These are phyloP conservation scores for Neolamprologus kungweensis DNA, from an alignment of 2,113 vertebrate genomes.

Conservation along the genomic window DNA sequence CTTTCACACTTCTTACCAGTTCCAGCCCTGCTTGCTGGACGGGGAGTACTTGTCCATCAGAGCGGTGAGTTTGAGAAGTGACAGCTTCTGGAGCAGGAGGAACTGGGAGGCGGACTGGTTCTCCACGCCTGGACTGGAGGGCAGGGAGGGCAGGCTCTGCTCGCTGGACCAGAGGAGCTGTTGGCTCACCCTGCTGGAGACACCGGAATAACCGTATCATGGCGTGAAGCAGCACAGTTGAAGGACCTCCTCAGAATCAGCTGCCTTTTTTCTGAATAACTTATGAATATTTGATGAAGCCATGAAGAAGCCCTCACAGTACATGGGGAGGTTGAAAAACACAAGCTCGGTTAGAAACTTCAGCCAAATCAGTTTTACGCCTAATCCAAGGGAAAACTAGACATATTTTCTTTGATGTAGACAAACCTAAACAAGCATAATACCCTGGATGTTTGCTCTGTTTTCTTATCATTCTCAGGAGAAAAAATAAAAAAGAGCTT, in stretches of 20 bases:
- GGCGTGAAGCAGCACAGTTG: not conserved
- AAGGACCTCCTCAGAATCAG: not conserved
- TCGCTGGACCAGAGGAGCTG: slow-evolving; percentile 66
- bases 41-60: slow-evolving; percentile 86
- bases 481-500: not conserved
- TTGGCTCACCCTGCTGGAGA: slow-evolving; percentile 39
- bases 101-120: slow-evolving; percentile 71
- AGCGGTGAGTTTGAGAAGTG: slow-evolving; percentile 79
- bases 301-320: not conserved
- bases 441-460: not conserved
- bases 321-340: not conserved
- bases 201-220: not conserved
- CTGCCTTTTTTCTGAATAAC: not conserved
- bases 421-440: not conserved
- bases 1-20: slow-evolving; percentile 74
- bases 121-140: slow-evolving; percentile 49
- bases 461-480: not conserved
- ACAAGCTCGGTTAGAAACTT: not conserved
- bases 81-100: slow-evolving; percentile 76
- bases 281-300: not conserved
- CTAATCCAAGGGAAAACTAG: not conserved
- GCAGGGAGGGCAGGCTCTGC: slow-evolving; percentile 45
- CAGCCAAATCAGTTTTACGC: not conserved
- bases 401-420: not conserved
- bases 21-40: slow-evolving; percentile 85